Percentiles rank a stretch among this genome's conserved stretches.
These are phyloP conservation scores for Trichoplusia ni DNA, from an alignment of 1,140 invertebrate genomes.

Conservation along the genomic window DNA sequence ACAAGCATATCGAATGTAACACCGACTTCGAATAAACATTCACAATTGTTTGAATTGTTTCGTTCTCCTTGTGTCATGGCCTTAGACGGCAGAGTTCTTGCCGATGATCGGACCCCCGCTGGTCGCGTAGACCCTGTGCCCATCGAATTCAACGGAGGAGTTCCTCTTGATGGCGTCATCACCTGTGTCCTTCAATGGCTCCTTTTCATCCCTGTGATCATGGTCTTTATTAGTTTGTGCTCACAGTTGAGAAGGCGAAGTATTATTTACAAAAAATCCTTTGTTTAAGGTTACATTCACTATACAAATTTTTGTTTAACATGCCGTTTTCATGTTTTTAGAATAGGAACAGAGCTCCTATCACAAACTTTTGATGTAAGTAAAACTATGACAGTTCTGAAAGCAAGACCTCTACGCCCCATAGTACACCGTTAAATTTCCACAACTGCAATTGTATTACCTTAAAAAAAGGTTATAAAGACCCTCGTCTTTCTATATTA, in stretches of 20 bases:
- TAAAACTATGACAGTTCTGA: no score
- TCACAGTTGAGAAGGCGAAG: conserved; percentile 8
- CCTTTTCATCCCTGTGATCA: conserved; percentile 88
- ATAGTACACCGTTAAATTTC: no score
- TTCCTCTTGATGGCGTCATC: conserved; percentile 87
- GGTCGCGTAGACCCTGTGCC: conserved; percentile 89
- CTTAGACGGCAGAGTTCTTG: conserved; percentile 91
- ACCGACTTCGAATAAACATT: conserved; percentile 12
- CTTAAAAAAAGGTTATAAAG: neutral
- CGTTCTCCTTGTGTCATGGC: neutral
- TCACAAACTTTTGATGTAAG: no score
- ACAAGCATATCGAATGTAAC: conserved; percentile 56
- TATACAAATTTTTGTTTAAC: no score
- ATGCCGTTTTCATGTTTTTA: no score
- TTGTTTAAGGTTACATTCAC: neutral
- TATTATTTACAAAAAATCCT: conserved; percentile 33
- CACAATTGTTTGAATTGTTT: conserved; percentile 1
- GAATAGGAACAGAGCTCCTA: no score
- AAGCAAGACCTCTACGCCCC: no score
- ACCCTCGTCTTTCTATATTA: no score
- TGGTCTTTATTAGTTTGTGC: conserved; percentile 31
- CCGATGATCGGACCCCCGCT: conserved; percentile 89
- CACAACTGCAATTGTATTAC: no score
- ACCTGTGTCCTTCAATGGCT: conserved; percentile 87
- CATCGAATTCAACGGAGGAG: conserved; percentile 90